Conservation (phyloP, 2,888 invertebrate species). For the Tenthredo livida region DNA sequence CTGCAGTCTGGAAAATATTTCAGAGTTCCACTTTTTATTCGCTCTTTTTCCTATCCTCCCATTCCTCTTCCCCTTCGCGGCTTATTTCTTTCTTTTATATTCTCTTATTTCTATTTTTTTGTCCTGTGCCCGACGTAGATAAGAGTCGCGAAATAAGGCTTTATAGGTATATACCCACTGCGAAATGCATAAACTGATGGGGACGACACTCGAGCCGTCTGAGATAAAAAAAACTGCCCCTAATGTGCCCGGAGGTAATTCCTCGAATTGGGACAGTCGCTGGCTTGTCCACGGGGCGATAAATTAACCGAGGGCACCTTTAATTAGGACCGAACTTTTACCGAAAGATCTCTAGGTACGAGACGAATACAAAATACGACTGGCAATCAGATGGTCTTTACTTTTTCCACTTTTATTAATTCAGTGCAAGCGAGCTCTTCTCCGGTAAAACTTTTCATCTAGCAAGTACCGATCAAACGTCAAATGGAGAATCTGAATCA, state of each 20-base stretch:
- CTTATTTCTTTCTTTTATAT: neutral
- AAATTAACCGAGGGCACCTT: slow-evolving; percentile 23
- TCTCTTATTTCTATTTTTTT: neutral
- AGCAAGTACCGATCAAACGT: neutral
- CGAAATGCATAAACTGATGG: neutral
- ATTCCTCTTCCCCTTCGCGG: too few relatives aligned
- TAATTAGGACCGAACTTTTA: slow-evolving; percentile 25
- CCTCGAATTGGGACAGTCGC: slow-evolving; percentile 15
- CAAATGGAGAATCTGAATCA: neutral
- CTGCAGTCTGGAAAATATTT: slow-evolving; percentile 34
- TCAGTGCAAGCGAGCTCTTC: neutral
- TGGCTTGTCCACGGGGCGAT: slow-evolving; percentile 31
- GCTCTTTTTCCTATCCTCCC: neutral
- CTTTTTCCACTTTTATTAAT: neutral
- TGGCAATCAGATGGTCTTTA: neutral
- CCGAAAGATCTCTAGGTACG: slow-evolving; percentile 5
- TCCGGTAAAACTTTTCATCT: neutral
- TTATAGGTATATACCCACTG: neutral
- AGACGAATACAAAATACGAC: neutral
- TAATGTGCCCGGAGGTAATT: slow-evolving; percentile 30
- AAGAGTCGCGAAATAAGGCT: neutral
- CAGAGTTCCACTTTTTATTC: slow-evolving; percentile 23
- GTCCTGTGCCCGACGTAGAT: neutral
- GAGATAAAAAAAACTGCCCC: neutral
- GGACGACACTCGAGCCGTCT: neutral